Evolutionary conservation across 2,797 vertebrate genomes (phyloP).

Genomic region (Mycteria americana): DNA sequence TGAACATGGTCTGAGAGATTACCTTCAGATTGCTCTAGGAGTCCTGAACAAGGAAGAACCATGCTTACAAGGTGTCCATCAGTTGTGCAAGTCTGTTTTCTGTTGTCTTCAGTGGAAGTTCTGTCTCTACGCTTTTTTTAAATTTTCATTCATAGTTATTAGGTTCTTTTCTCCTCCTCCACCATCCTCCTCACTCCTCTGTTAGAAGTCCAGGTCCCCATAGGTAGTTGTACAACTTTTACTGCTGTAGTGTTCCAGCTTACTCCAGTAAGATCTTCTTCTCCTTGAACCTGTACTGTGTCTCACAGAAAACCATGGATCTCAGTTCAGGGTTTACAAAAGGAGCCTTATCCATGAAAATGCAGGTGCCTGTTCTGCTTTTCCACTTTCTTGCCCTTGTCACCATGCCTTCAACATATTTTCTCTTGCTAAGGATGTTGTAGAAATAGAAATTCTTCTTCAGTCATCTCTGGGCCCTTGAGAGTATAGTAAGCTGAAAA

Average conservation of each 20-base stretch:
- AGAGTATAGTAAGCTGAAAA: not conserved
- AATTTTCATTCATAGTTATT: not conserved
- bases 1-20: not conserved
- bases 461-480: not conserved
- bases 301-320: not conserved
- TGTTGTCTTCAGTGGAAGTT: not conserved
- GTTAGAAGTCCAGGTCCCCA: not conserved
- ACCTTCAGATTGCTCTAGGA: not conserved
- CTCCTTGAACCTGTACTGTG: not conserved
- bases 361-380: not conserved
- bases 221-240: not conserved
- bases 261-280: not conserved
- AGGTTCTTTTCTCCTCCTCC: not conserved
- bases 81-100: not conserved
- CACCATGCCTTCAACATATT: not conserved
- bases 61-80: accelerated
- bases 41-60: not conserved
- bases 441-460: not conserved
- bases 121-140: not conserved
- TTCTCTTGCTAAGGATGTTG: not conserved
- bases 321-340: not conserved
- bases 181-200: not conserved
- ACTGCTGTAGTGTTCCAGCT: not conserved
- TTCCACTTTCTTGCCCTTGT: not conserved
- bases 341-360: not conserved